Base-by-base conservation (phyloP, 2,113 vertebrate species). In the Cyanoramphus novaezelandiae region DNA sequence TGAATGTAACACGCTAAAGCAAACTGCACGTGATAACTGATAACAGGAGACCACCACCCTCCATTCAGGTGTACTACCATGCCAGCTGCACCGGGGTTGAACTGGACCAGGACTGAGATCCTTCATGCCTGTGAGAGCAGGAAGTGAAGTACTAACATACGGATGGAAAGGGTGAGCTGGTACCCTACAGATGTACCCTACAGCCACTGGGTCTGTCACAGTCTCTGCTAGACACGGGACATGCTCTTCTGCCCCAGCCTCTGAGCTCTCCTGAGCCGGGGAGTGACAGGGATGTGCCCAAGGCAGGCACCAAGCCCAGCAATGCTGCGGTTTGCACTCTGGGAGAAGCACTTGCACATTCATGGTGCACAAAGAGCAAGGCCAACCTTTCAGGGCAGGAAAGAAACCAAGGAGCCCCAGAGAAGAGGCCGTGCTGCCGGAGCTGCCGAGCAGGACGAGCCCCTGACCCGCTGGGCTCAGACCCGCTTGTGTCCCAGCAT, bases 401-500 rank as follows among this genome's bases (percentile, higher is more conserved):
- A n/a, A 87, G 44, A 7, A 79, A 29, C 0, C 2, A 1, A 8
- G 0, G 3, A 69, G 59, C n/a, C 29, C 23, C 64, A 13, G 71
- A 39, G 70, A 39, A n/a, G 63, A 1, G 33, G 17, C 43, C 0
- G 0, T 35, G 44, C 21, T 8, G 37, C 91, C 29, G 72, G 60
- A 31, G 71, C 62, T 1, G 5, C 50, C 0, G 5, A 19, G 41
- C 3, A 4, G 43, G 20, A 68, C 0, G 3, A 67, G 18, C 0
- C 55, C 41, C 10, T 0, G 5, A 19, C 11, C 44, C 24, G 46
- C 55, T 1, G 2, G 15, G 37, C 57, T 60, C 33, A 10, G 52
- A 39, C 37, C 16, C 0, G 0, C 17, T 6, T 1, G 0, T 23
- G 49, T 11, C 71, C 6, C 0, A 0, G 14, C 1, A 4, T 35